phyloP scores from a whole-genome alignment of 2,888 invertebrate genomes.

The Lottia scabra region DNA sequence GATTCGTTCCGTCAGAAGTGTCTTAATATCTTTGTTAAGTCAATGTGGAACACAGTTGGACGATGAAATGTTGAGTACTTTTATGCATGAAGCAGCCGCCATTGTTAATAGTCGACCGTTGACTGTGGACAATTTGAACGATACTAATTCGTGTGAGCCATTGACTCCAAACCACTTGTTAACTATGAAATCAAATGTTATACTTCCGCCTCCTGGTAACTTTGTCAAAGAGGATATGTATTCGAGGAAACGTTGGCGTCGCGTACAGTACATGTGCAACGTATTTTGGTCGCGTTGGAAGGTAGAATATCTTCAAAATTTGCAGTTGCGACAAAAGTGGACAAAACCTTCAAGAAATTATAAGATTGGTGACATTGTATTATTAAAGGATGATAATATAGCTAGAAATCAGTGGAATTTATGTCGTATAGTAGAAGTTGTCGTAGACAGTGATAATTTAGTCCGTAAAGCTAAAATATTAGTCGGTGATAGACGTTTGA shows the following conservation, averaged over 20 bases:
- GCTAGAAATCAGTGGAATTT: too few relatives aligned
- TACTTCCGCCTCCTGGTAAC: constrained; percentile 19
- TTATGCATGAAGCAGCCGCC: constrained; percentile 27
- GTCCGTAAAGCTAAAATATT: too few relatives aligned
- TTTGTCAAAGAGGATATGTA: constrained; percentile 33
- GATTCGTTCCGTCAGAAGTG: constrained; percentile 37
- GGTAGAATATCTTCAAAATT: constrained; percentile 21
- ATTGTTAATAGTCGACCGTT: constrained; percentile 35
- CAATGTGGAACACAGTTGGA: constrained; percentile 19
- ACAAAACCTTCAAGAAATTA: too few relatives aligned
- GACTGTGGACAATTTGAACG: constrained; percentile 6
- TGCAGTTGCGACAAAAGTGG: too few relatives aligned
- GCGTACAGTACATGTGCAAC: constrained; percentile 34
- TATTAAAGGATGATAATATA: too few relatives aligned
- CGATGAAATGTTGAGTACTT: constrained; percentile 24
- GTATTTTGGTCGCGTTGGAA: constrained; percentile 41
- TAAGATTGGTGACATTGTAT: too few relatives aligned
- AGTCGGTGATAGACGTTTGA: too few relatives aligned
- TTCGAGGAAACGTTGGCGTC: constrained; percentile 32
- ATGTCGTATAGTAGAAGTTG: too few relatives aligned
- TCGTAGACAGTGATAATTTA: too few relatives aligned
- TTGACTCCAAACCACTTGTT: constrained; percentile 28
- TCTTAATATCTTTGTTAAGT: constrained; percentile 25
- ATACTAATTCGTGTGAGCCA: constrained; percentile 9
- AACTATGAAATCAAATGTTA: constrained; percentile 16